A percentile compares a stretch with the other conserved stretches of the same genome.
Conservation (phyloP, 2,797 vertebrate genomes). For the Eleutherodactylus coqui region DNA sequence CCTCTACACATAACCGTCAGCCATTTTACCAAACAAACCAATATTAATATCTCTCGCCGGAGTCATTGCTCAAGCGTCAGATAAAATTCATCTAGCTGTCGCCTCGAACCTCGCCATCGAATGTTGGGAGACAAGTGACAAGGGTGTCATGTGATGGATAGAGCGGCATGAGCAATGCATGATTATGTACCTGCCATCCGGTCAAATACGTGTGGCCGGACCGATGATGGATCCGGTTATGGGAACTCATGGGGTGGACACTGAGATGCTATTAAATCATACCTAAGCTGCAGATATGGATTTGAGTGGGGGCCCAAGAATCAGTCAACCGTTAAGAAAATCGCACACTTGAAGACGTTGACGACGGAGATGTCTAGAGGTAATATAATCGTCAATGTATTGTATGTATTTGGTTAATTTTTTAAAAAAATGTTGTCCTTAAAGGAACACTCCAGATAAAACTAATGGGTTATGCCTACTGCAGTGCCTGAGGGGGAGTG, state of each 20-base stretch:
- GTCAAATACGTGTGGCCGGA: not conserved
- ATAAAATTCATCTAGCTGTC: not conserved
- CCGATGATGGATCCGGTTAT: not conserved
- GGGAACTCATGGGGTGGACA: not conserved
- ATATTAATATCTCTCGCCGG: not conserved
- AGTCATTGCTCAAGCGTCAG: not conserved
- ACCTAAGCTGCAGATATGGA: not conserved
- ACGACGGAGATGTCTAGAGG: not conserved
- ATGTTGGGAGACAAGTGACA: conserved; percentile 1
- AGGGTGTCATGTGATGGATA: not conserved
- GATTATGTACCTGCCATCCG: not conserved
- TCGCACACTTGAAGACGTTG: not conserved
- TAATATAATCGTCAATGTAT: not conserved
- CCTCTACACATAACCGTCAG: not conserved
- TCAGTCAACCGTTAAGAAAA: not conserved
- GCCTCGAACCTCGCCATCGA: not conserved
- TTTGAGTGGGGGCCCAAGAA: not conserved
- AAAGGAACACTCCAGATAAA: too few relatives aligned
- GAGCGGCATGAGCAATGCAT: not conserved
- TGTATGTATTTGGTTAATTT: not conserved
- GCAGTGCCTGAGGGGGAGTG: too few relatives aligned
- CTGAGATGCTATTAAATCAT: not conserved
- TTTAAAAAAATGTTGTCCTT: too few relatives aligned
- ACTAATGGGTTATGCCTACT: too few relatives aligned
- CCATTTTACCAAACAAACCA: not conserved